Evolutionary conservation across 2,113 vertebrate genomes (phyloP), one percentile per base, ranked within the genome.

Genomic region (Mellivora capensis): DNA sequence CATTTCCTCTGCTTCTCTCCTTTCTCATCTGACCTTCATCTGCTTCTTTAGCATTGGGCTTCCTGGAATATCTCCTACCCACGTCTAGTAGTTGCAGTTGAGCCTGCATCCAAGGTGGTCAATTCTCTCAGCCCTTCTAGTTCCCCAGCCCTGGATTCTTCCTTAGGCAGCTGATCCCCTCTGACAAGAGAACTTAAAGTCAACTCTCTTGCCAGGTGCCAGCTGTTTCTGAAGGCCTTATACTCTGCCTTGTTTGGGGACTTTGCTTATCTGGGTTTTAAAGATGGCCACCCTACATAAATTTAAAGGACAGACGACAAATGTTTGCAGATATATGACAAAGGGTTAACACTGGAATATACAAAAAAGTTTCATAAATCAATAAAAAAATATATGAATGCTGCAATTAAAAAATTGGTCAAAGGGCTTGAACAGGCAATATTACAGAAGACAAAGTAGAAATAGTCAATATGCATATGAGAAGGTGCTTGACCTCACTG

Each of bases 341-440:
- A 80, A 88, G 49, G 52, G 76, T 96, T 91, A 96, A 80, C 1
- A 8, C 42, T 93, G 27, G 93, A 44, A 81, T 86, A 91, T 81
- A 57, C 87, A 86, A 90, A 91, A 97, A 90, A 29, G 37, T 62
- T 87, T 84, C 90, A 54, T 67, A 72, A 90, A 90, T 98, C 97
- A 96, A 85, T 90, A 74, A 81, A 83, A 97, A 97, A 95, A 96
- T 93, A 85, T 64, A 90, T 69, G 91, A 95, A 76, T 13, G 3
- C 72, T 85, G 90, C 87, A 96, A 95, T 96, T 91, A 92, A 93
- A 90, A 91, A 83, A 80, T 83, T 89, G 83, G 80, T 90, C 94
- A 97, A 97, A 98, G 95, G 90, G 82, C 77, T 95, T 47, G 57
- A 96, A 77, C 52, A 92, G 90, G 94, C 80, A 97, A 94, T 96